Percentiles rank a stretch among this genome's conserved stretches.
Evolutionary conservation across 2,797 vertebrate genomes (phyloP).

Genomic region (Pseudochaenichthys georgianus): DNA sequence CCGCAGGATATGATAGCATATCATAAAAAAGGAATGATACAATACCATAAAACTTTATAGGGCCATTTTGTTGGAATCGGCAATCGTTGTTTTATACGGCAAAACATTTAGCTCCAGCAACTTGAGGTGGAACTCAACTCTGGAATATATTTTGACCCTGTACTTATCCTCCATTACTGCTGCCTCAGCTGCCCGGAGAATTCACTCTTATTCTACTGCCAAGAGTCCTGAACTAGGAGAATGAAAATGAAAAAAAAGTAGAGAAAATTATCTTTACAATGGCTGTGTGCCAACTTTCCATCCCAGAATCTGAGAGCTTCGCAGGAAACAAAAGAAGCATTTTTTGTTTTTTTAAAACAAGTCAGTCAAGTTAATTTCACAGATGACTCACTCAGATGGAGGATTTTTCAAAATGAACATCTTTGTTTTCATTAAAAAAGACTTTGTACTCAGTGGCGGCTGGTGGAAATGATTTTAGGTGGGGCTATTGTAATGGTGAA

Average conservation of each 20-base stretch:
- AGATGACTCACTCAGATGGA: background rate
- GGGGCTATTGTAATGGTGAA: no score
- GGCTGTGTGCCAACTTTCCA: background rate
- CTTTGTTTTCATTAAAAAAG: background rate
- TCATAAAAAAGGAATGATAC: constrained; percentile 64
- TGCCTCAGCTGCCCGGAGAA: background rate
- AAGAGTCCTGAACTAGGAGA: constrained; percentile 3
- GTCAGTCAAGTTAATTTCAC: background rate
- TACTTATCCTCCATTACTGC: constrained; percentile 51
- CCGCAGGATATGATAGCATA: constrained; percentile 45
- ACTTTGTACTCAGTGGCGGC: background rate
- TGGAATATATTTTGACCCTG: constrained; percentile 38
- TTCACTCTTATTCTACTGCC: constrained; percentile 19
- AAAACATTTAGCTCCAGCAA: constrained; percentile 36
- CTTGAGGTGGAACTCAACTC: constrained; percentile 43
- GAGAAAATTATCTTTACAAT: background rate
- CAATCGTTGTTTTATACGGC: constrained; percentile 54
- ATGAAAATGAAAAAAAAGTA: background rate
- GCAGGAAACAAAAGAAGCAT: background rate
- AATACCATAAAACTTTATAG: constrained; percentile 65
- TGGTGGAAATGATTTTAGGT: no score
- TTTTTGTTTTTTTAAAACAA: background rate
- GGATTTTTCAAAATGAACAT: background rate
- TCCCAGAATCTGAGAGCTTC: background rate
- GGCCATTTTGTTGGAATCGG: constrained; percentile 56